These are phyloP conservation scores for Pachyuromys duprasi DNA, from an alignment of 2,797 vertebrate genomes.

Conservation along the genomic window DNA sequence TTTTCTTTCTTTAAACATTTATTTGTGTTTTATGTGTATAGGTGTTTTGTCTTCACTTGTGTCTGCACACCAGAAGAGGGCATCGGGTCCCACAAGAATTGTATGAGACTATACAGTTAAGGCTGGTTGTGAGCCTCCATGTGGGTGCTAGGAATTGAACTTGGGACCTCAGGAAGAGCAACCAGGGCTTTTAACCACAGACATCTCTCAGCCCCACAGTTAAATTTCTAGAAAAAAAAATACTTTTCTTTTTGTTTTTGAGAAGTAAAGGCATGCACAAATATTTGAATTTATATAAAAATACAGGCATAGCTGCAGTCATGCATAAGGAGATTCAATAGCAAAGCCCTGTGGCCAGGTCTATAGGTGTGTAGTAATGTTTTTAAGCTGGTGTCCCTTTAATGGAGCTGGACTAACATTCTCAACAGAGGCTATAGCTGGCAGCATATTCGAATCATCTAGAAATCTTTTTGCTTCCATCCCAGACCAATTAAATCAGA, in stretches of 20 bases:
- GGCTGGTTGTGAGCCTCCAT: too few species aligned
- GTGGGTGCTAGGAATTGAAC: background rate
- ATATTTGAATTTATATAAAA: conserved; percentile 57
- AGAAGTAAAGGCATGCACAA: conserved; percentile 36
- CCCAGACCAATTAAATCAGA: conserved; percentile 71
- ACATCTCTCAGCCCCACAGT: background rate
- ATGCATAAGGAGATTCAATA: background rate
- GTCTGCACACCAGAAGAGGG: background rate
- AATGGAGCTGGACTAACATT: background rate
- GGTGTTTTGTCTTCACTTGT: background rate
- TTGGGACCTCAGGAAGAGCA: background rate
- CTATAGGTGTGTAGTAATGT: background rate
- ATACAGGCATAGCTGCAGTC: background rate
- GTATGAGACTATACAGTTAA: background rate
- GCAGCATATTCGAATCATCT: conserved; percentile 30
- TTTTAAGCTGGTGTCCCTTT: background rate
- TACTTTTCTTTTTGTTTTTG: background rate
- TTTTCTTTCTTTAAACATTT: background rate
- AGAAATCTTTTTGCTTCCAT: conserved; percentile 62
- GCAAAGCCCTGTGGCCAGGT: conserved; percentile 28
- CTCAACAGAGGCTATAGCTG: background rate
- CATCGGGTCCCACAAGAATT: background rate
- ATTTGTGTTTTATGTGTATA: too few species aligned
- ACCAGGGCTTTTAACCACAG: background rate
- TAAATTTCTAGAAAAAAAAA: conserved; percentile 52